phyloP scores from a whole-genome alignment of 2,113 vertebrate genomes.

The Eonycteris spelaea region DNA sequence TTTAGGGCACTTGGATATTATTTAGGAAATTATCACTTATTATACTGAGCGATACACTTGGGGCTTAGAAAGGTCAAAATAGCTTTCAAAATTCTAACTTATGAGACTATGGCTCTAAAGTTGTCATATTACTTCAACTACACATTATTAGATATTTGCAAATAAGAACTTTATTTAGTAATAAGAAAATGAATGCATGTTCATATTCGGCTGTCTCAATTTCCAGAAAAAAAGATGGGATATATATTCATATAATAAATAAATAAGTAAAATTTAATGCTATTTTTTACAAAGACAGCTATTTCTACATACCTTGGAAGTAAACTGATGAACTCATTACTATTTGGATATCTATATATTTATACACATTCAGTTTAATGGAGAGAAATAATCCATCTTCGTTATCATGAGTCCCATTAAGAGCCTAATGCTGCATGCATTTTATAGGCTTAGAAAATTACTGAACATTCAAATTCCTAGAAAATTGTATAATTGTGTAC shows the following conservation, averaged over 20 bases:
- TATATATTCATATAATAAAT: neutral
- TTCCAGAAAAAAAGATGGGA: neutral
- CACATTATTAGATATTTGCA: neutral
- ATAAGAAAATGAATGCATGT: neutral
- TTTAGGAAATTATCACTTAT: neutral
- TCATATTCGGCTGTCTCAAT: neutral
- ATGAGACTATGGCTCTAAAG: neutral
- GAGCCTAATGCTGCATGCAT: neutral
- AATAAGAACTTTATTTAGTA: neutral
- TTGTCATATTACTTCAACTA: neutral
- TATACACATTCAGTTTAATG: neutral
- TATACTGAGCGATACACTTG: neutral
- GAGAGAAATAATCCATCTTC: neutral
- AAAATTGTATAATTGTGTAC: neutral
- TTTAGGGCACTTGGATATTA: neutral
- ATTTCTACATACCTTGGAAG: neutral
- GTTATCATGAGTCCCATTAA: neutral
- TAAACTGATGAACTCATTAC: neutral
- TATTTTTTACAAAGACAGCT: neutral
- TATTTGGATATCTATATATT: neutral
- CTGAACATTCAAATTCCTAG: neutral
- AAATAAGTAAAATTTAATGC: neutral
- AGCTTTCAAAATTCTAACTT: neutral
- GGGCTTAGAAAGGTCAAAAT: neutral
- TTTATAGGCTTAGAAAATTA: neutral